Base-by-base conservation (phyloP, 2,113 vertebrate species). In the Limanda limanda region DNA sequence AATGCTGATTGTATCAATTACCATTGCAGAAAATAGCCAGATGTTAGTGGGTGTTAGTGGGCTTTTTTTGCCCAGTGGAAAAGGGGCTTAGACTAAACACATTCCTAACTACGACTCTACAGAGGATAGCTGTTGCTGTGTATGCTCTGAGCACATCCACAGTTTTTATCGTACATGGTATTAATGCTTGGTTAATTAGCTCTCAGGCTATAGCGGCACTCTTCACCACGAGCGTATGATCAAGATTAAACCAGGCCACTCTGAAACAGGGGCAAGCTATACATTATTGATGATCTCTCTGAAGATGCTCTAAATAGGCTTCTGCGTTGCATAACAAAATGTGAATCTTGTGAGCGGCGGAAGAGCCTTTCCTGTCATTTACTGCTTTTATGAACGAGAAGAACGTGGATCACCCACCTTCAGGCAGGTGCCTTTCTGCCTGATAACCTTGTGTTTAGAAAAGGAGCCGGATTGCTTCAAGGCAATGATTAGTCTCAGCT, bases 281-380 rank as follows among this genome's bases (percentile, higher is more conserved):
- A 75, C 59, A 91, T 91, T 88, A 91, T 92, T 87, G 86, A 92
- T 90, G 83, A 82, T 88, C 63, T 65, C 69, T 80, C 59, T 83
- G 82, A 90, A 87, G 88, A 90, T 83, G 78, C 45, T 78, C 85
- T 55, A 90, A 86, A 91, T 91, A 86, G 71, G 63, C 42, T 68
- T 23, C 56, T 37, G 63, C 63, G 23, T 72, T 81, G 64, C 75
- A 78, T 87, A 74, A 87, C 54, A 78, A 70, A 51, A 85, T 54
- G 58, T 55, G 71, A 25, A 56, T 61, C 56, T 42, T 65, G 40
- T 68, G 63, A 79, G 61, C 51, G 7, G 3, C 74, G 64, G 57
- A 69, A 35, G 64, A 82, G 55, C 45, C 24, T 60, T 51, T 67
- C 5, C 35, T 76, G 66, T 78, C 68, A 51, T 74, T 14, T 37